Evolutionary conservation across 1,140 invertebrate species (phyloP).

Genomic region (Panagrolaimus sp.): DNA sequence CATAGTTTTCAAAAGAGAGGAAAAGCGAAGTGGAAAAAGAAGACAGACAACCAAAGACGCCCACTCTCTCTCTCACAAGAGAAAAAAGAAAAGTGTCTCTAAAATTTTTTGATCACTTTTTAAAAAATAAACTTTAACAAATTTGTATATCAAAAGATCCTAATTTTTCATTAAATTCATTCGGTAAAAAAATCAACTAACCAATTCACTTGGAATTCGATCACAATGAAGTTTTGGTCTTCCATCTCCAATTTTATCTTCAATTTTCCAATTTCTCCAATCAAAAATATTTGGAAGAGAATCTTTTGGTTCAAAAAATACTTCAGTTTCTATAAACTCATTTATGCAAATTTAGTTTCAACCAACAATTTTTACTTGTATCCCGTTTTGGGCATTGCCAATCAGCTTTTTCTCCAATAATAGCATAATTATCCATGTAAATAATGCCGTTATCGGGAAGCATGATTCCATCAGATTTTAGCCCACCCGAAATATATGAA

Average conservation of each 20-base stretch:
- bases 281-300: background rate
- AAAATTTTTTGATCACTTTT: no score
- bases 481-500: background rate
- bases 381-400: background rate
- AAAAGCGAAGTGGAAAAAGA: no score
- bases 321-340: background rate
- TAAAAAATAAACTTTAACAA: no score
- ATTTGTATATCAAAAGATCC: no score
- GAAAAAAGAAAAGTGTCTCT: no score
- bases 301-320: background rate
- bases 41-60: no score
- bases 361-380: background rate
- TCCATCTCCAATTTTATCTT: background rate
- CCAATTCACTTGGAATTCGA: background rate
- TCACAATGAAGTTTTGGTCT: background rate
- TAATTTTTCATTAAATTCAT: no score
- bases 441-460: background rate
- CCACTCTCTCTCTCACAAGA: no score
- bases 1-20: no score
- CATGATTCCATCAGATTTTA: background rate
- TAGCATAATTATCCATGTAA: slow-evolving; percentile 8
- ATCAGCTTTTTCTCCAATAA: slow-evolving; percentile 1
- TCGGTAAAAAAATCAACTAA: background rate
- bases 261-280: background rate
- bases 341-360: background rate